phyloP scores from a whole-genome alignment of 2,888 invertebrate genomes.

The Metalampra italica region DNA sequence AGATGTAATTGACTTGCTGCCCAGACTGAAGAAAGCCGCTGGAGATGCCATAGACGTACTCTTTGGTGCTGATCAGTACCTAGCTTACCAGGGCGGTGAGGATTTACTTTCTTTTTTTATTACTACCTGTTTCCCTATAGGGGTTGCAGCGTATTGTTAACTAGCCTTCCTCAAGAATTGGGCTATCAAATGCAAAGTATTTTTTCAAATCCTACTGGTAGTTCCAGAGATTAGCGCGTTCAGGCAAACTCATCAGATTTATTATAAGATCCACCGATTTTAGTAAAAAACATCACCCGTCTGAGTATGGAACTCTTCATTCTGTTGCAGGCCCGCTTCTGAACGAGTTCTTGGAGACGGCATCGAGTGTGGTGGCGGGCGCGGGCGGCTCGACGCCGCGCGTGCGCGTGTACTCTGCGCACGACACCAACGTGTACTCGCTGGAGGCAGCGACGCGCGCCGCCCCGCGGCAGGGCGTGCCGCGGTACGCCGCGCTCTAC shows the following conservation, averaged over 20 bases:
- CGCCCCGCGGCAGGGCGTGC: conserved; percentile 21
- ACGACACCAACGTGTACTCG: conserved; percentile 30
- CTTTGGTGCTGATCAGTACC: neutral
- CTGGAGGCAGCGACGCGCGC: conserved; percentile 19
- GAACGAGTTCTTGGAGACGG: conserved; percentile 25
- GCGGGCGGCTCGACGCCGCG: conserved; percentile 12
- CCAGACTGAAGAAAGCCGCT: neutral
- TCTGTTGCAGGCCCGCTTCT: conserved; percentile 25
- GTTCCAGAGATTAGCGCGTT: too few relatives aligned
- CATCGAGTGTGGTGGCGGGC: conserved; percentile 20
- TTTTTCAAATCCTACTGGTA: too few relatives aligned
- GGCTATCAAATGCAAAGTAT: too few relatives aligned
- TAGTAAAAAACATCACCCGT: too few relatives aligned
- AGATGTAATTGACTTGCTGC: neutral
- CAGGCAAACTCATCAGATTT: too few relatives aligned
- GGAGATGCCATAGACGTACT: neutral
- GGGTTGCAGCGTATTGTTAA: too few relatives aligned
- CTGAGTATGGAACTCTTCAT: too few relatives aligned
- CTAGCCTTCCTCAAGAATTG: too few relatives aligned
- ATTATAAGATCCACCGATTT: too few relatives aligned
- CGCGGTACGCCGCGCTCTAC: conserved; percentile 24
- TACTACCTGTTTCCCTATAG: too few relatives aligned
- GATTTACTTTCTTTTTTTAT: too few relatives aligned
- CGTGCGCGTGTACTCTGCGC: conserved; percentile 31
- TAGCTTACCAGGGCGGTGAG: neutral